A percentile compares a stretch with the other conserved stretches of the same genome.
Evolutionary conservation across 2,888 invertebrate genomes (phyloP).

Genomic region (Nebria brevicollis): DNA sequence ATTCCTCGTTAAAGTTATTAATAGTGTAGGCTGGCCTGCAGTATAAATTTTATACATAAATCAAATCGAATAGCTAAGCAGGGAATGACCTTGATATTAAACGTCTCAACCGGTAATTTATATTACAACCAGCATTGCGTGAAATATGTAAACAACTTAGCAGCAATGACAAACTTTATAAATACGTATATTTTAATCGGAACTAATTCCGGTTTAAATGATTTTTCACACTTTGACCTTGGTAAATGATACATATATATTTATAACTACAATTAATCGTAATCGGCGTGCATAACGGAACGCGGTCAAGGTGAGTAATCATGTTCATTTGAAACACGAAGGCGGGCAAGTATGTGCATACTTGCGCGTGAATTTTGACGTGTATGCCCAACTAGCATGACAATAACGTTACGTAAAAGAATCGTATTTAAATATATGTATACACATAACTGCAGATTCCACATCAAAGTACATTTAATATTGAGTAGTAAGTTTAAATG

Average conservation of each 20-base stretch:
- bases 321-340: background rate
- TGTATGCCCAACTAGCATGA: conserved; percentile 6
- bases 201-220: background rate
- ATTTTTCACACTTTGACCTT: conserved; percentile 18
- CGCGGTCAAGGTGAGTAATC: conserved; percentile 24
- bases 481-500: too few species aligned
- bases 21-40: background rate
- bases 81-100: background rate
- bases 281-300: conserved; percentile 29
- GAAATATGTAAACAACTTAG: background rate
- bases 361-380: background rate
- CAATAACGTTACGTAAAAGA: background rate
- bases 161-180: background rate
- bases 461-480: too few species aligned
- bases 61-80: background rate
- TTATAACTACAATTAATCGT: conserved; percentile 20
- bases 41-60: background rate
- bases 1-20: background rate
- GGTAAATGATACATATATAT: conserved; percentile 5
- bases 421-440: too few species aligned
- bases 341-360: conserved; percentile 5
- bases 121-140: too few species aligned
- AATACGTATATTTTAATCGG: background rate
- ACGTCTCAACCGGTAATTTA: background rate
- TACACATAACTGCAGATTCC: too few species aligned